A percentile compares a stretch with the other conserved stretches of the same genome.
phyloP scores from a whole-genome alignment of 2,888 invertebrate genomes.

The Pollenia amentaria region DNA sequence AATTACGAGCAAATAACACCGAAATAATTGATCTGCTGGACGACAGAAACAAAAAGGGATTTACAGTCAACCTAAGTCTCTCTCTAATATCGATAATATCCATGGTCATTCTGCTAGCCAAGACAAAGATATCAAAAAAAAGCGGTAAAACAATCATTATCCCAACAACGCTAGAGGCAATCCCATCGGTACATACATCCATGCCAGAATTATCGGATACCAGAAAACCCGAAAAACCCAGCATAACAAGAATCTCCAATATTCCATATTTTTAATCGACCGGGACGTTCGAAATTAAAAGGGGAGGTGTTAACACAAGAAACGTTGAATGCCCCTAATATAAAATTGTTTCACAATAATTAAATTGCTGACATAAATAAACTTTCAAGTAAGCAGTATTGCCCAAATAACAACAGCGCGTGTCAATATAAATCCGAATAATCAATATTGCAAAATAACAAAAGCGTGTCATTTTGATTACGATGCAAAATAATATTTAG shows the following conservation, averaged over 20 bases:
- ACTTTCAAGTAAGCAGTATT: background rate
- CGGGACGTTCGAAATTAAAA: constrained; percentile 36
- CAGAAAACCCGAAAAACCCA: background rate
- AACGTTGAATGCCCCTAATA: constrained; percentile 2
- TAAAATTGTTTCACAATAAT: background rate
- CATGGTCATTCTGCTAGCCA: constrained; percentile 1
- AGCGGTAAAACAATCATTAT: constrained; percentile 5
- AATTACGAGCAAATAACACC: constrained; percentile 36
- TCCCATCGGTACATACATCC: constrained; percentile 26
- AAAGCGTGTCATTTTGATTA: background rate
- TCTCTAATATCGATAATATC: constrained; percentile 7
- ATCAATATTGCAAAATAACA: background rate
- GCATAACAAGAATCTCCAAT: constrained; percentile 14
- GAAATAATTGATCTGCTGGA: constrained; percentile 26
- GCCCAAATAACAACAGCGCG: constrained; percentile 7
- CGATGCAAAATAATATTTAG: constrained; percentile 3
- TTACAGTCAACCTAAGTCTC: constrained; percentile 24
- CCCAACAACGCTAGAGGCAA: constrained; percentile 1
- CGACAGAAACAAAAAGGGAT: background rate
- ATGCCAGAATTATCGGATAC: constrained; percentile 43
- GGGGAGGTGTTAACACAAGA: constrained; percentile 23
- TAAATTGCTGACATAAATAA: constrained; percentile 3
- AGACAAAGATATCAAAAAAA: constrained; percentile 16
- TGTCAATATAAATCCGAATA: background rate
- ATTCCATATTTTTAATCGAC: constrained; percentile 44